Evolutionary conservation across 2,888 invertebrate species (phyloP).

Genomic region (Junonia oenone): DNA sequence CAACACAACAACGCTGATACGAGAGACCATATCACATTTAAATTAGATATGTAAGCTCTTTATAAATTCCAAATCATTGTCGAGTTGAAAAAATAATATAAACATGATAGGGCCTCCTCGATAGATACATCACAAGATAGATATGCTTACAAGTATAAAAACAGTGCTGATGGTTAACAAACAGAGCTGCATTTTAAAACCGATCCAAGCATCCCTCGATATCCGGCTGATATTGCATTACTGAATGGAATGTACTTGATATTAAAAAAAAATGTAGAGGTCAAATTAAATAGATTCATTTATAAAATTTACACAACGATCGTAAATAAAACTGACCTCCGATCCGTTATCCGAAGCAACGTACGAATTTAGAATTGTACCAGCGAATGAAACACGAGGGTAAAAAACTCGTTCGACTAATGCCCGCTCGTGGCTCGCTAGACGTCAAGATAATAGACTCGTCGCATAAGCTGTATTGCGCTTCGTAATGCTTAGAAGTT

Average conservation of each 20-base stretch:
- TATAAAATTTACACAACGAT: neutral
- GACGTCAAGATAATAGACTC: neutral
- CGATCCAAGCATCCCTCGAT: neutral
- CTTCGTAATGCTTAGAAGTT: slow-evolving; percentile 13
- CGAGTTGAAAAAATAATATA: too few species aligned
- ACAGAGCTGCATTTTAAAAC: slow-evolving; percentile 16
- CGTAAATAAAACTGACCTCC: neutral
- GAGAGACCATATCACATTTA: slow-evolving; percentile 11
- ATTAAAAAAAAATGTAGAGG: neutral
- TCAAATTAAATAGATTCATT: neutral
- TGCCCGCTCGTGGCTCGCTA: neutral
- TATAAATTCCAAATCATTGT: too few species aligned
- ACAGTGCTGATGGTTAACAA: slow-evolving; percentile 16
- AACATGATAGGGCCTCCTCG: slow-evolving; percentile 7
- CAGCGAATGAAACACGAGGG: neutral
- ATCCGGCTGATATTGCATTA: neutral
- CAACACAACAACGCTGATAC: neutral
- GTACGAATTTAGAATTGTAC: neutral
- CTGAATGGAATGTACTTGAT: neutral
- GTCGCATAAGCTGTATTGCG: slow-evolving; percentile 2
- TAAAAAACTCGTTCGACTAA: neutral
- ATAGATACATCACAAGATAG: neutral
- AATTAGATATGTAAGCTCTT: too few species aligned
- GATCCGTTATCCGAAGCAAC: neutral
- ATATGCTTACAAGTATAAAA: neutral